Evolutionary conservation across 1,140 invertebrate genomes (phyloP).

Genomic region (Scaptomyza graminum): DNA sequence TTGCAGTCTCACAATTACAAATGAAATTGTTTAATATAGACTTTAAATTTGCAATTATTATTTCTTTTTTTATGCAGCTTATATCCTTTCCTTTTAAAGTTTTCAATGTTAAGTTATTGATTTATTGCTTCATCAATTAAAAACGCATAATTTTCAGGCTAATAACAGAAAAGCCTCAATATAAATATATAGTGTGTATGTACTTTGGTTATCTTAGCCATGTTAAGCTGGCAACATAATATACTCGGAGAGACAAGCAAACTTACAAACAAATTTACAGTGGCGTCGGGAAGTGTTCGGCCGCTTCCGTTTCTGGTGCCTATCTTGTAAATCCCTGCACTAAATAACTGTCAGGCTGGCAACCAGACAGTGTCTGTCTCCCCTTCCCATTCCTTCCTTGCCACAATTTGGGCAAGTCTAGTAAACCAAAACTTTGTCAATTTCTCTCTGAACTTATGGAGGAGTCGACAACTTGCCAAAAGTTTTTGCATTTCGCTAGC

Average conservation of each 20-base stretch:
- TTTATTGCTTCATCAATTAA: constrained; percentile 59
- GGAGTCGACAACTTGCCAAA: constrained; percentile 41
- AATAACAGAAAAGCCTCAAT: constrained; percentile 47
- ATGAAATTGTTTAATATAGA: too few species aligned
- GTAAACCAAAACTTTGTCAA: constrained; percentile 69
- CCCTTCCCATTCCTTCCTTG: not conserved
- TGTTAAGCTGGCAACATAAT: constrained; percentile 70
- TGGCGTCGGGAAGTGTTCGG: constrained; percentile 53
- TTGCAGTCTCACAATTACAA: too few species aligned
- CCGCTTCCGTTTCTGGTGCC: constrained; percentile 67
- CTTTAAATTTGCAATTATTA: too few species aligned
- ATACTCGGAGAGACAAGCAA: constrained; percentile 45
- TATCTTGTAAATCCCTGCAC: constrained; percentile 70
- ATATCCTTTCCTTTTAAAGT: not conserved
- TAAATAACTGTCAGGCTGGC: constrained; percentile 65
- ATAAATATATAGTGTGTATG: constrained; percentile 44
- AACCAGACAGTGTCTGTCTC: constrained; percentile 9
- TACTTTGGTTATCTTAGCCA: constrained; percentile 52
- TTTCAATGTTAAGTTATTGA: not conserved
- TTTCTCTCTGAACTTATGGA: constrained; percentile 57
- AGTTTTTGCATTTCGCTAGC: constrained; percentile 67
- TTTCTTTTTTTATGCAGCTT: too few species aligned
- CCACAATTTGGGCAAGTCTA: constrained; percentile 9
- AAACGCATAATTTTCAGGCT: constrained; percentile 55
- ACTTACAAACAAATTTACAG: constrained; percentile 14